Evolutionary conservation across 2,888 invertebrate genomes (phyloP).

Genomic region (Cylindroiulus punctatus): DNA sequence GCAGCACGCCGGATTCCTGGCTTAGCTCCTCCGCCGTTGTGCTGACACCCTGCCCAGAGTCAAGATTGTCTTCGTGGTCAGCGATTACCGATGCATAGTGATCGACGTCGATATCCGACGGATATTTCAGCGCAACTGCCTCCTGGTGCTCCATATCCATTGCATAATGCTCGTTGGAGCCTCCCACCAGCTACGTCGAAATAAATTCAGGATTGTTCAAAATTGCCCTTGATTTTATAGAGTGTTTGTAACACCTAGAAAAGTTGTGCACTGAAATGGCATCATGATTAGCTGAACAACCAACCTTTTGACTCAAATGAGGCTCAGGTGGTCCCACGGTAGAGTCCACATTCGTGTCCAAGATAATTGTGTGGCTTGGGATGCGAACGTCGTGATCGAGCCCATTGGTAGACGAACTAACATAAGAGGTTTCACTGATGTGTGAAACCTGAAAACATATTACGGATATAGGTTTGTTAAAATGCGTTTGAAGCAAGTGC

Average conservation of each 20-base stretch:
- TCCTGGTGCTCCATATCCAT: slow-evolving; percentile 43
- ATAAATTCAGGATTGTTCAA: background rate
- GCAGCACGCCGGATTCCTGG: slow-evolving; percentile 39
- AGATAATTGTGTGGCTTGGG: slow-evolving; percentile 51
- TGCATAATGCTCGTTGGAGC: slow-evolving; percentile 43
- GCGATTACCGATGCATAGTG: slow-evolving; percentile 14
- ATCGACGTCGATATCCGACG: slow-evolving; percentile 46
- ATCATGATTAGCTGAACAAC: background rate
- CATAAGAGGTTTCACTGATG: slow-evolving; percentile 55
- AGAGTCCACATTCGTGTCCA: slow-evolving; percentile 61
- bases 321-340: slow-evolving; percentile 56
- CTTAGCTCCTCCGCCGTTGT: slow-evolving; percentile 24
- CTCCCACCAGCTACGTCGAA: slow-evolving; percentile 27
- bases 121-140: slow-evolving; percentile 45
- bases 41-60: slow-evolving; percentile 49
- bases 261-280: no score
- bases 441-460: slow-evolving; percentile 47
- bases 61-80: background rate
- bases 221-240: no score
- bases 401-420: slow-evolving; percentile 58
- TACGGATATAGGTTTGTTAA: background rate
- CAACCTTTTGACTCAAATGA: slow-evolving; percentile 14
- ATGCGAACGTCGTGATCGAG: slow-evolving; percentile 54
- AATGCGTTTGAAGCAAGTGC: background rate
- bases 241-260: no score